phyloP scores from a whole-genome alignment of 2,888 invertebrate genomes.

The Andrena hattorfiana region DNA sequence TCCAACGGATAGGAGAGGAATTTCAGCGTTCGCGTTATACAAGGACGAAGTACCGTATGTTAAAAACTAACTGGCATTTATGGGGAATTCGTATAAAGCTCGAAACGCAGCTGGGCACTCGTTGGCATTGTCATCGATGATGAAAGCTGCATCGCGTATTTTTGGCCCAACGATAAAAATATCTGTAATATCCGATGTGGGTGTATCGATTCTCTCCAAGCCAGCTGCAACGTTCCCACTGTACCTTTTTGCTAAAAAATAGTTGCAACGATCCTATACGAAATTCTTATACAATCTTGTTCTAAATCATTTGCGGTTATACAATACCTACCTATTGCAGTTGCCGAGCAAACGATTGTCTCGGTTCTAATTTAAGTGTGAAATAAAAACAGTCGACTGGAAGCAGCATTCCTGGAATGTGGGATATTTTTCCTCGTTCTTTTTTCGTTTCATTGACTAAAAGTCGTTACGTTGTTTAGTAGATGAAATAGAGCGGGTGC shows the following conservation, averaged over 20 bases:
- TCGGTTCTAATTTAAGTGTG: too few relatives aligned
- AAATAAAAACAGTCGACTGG: too few relatives aligned
- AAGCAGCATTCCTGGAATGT: neutral
- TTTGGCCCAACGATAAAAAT: constrained; percentile 9
- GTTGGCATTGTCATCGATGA: neutral
- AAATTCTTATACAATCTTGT: neutral
- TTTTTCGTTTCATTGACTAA: neutral
- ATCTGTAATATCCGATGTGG: neutral
- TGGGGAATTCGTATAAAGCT: constrained; percentile 2
- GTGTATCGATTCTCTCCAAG: neutral
- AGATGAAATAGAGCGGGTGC: neutral
- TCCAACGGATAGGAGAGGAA: constrained; percentile 5
- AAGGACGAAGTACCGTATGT: too few relatives aligned
- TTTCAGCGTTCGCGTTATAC: neutral
- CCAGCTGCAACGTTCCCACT: neutral
- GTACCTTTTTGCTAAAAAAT: neutral
- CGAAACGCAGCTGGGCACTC: neutral
- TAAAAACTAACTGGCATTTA: constrained; percentile 3
- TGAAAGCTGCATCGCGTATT: neutral
- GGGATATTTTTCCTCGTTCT: neutral
- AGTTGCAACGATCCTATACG: neutral
- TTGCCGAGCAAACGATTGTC: too few relatives aligned
- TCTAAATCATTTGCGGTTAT: neutral
- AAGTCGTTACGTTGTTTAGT: neutral
- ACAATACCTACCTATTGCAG: neutral